phyloP scores from a whole-genome alignment of 2,888 invertebrate species.

The Sialis fuliginosa region DNA sequence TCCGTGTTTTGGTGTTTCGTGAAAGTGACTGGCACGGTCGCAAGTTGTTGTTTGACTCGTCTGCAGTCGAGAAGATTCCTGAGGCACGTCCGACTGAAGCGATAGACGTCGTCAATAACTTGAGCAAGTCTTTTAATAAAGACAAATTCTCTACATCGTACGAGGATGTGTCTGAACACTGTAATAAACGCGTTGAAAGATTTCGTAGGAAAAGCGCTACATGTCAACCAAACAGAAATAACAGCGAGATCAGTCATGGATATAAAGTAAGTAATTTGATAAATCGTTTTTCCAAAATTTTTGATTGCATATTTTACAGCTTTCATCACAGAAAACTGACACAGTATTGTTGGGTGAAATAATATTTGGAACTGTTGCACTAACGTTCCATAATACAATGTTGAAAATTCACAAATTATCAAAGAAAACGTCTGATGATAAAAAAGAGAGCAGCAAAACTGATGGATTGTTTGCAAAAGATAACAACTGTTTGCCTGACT shows the following conservation, averaged over 20 bases:
- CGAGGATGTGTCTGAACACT: not conserved
- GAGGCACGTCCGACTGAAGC: constrained; percentile 15
- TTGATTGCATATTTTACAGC: constrained; percentile 26
- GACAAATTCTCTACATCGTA: constrained; percentile 1
- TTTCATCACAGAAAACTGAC: constrained; percentile 46
- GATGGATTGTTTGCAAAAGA: not conserved
- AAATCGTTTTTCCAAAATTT: not conserved
- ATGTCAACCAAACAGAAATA: too few relatives aligned
- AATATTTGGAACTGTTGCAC: constrained; percentile 81
- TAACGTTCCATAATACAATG: constrained; percentile 75
- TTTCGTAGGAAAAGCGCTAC: not conserved
- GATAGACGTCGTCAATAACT: too few relatives aligned
- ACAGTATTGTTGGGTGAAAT: constrained; percentile 69
- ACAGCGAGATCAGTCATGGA: not conserved
- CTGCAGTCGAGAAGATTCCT: constrained; percentile 41
- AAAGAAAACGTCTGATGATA: not conserved
- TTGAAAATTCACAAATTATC: constrained; percentile 60
- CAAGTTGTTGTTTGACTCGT: constrained; percentile 69
- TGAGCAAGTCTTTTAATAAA: not conserved
- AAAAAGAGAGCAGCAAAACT: not conserved
- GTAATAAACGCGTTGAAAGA: not conserved
- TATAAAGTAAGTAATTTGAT: not conserved
- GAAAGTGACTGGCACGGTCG: constrained; percentile 74
- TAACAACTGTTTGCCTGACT: too few relatives aligned
- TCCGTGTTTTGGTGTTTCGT: constrained; percentile 65